Base-by-base conservation (phyloP, 2,113 vertebrate genomes). In the Apistogramma diplotaenia region DNA sequence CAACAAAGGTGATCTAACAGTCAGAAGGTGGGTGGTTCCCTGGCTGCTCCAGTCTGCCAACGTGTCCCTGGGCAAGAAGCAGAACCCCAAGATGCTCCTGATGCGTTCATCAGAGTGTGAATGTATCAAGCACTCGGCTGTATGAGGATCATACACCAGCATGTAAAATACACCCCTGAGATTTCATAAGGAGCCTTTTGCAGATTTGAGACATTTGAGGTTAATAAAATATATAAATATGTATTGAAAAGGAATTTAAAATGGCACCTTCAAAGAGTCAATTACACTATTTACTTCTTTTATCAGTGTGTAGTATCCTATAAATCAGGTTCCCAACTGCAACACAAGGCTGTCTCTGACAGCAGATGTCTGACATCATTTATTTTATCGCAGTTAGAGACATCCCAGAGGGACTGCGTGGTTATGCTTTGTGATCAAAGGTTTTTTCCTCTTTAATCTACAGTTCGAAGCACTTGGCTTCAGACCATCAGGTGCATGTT, bases 391-490 rank as follows among this genome's bases (percentile, higher is more conserved):
- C 56, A 74, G 60, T 4, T 86, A 74, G n/a, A 87, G 72, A 27
- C 31, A 13, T 43, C 81, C 21, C 62, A 78, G 43, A 70, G 61
- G 56, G 55, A 71, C 12, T 19, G 67, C 78, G 40, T 71, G 51
- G 72, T 78, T 80, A 1, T 76, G 79, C 55, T 80, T 86, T 35
- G 43, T 16, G 4, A 84, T 54, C 25, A 81, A 56, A 40, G 57
- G 16, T 40, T 76, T 88, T 74, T 81, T 83, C 43, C 60, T 83
- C 72, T 85, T 82, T 74, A 83, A 74, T 84, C 78, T 81, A 27
- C 76, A 79, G 76, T 85, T 70, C 49, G 60, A 49, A 71, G 70
- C 75, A 57, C 35, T 85, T 23, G 60, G 61, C 35, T 84, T 84
- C 13, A 71, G 76, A 57, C 67, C n/a, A 1, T 84, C 60, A 15